Evolutionary conservation across 2,888 invertebrate genomes (phyloP).

Genomic region (Lepidochrysops patricia): DNA sequence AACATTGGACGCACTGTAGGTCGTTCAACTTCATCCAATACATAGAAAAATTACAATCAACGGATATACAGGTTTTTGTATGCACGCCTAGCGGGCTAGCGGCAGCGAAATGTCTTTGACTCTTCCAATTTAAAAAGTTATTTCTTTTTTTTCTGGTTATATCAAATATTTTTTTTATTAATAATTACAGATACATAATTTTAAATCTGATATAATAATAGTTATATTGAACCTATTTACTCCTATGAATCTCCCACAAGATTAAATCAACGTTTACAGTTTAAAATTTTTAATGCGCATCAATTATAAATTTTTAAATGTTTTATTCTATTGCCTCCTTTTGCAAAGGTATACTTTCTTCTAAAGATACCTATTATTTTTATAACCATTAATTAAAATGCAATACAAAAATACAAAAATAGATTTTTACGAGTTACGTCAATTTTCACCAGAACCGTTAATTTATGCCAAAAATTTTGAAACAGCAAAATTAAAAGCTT

Average conservation of each 20-base stretch:
- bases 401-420: neutral
- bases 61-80: slow-evolving; percentile 24
- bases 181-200: too few relatives aligned
- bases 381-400: neutral
- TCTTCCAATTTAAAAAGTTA: neutral
- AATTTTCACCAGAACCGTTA: neutral
- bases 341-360: too few relatives aligned
- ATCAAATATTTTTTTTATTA: neutral
- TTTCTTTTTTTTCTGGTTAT: neutral
- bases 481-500: neutral
- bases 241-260: too few relatives aligned
- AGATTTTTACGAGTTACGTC: neutral
- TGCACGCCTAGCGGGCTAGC: slow-evolving; percentile 17
- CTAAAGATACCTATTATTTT: too few relatives aligned
- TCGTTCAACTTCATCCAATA: slow-evolving; percentile 47
- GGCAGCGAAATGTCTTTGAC: slow-evolving; percentile 9
- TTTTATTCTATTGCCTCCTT: neutral
- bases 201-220: too few relatives aligned
- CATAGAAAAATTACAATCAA: slow-evolving; percentile 28
- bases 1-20: too few relatives aligned
- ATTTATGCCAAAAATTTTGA: too few relatives aligned
- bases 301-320: neutral
- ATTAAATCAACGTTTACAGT: too few relatives aligned
- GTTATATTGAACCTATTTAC: too few relatives aligned
- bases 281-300: too few relatives aligned